Conservation (phyloP, 2,113 vertebrate genomes). For the Trichechus manatus region DNA sequence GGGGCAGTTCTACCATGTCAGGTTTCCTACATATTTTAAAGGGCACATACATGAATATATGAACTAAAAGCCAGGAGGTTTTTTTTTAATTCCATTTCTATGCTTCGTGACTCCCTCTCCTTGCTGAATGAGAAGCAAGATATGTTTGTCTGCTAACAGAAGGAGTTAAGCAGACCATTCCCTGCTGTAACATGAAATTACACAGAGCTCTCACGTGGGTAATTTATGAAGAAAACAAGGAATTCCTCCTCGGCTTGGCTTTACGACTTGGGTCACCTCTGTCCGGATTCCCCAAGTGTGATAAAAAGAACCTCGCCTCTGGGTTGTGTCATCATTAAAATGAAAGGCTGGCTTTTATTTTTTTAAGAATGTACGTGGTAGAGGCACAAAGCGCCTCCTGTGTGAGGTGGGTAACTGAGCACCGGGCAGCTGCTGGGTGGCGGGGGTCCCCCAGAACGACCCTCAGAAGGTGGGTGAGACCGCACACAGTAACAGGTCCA, state of each 20-base stretch:
- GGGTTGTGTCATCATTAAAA: slow-evolving; percentile 58
- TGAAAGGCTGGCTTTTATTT: slow-evolving; percentile 42
- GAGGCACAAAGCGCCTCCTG: neutral
- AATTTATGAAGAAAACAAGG: slow-evolving; percentile 30
- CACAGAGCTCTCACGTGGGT: slow-evolving; percentile 17
- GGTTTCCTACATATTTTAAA: neutral
- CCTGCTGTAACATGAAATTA: neutral
- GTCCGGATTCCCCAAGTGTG: neutral
- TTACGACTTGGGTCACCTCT: slow-evolving; percentile 5
- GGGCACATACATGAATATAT: neutral
- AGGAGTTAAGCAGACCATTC: neutral
- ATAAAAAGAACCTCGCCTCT: slow-evolving; percentile 55
- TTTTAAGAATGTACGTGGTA: neutral
- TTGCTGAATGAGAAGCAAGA: neutral
- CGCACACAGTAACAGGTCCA: neutral
- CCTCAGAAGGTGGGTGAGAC: neutral
- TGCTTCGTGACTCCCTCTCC: neutral
- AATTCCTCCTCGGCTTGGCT: neutral
- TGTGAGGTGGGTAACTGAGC: neutral
- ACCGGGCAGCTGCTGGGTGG: neutral
- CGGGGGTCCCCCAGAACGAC: neutral
- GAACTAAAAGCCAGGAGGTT: neutral
- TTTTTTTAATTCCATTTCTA: neutral
- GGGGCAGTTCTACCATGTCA: neutral
- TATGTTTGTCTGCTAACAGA: neutral